These are phyloP conservation scores for Percopsis transmontana DNA, from an alignment of 2,113 vertebrate genomes.

Conservation along the genomic window DNA sequence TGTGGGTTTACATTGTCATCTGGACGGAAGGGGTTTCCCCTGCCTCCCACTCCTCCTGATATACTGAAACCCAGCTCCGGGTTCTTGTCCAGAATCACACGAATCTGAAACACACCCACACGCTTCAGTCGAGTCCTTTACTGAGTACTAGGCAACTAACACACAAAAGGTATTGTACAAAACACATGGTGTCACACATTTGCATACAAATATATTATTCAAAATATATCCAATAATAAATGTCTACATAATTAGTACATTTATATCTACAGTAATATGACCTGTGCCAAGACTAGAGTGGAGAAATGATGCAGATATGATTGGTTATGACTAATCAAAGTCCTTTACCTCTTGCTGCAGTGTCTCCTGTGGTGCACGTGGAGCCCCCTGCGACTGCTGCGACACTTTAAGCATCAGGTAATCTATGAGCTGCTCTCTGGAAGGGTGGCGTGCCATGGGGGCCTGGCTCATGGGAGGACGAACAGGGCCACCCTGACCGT, in stretches of 20 bases:
- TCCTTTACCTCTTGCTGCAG: constrained; percentile 85
- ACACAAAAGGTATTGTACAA: background rate
- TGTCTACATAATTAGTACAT: no score
- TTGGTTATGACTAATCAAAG: no score
- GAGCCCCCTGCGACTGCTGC: constrained; percentile 81
- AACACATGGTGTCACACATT: background rate
- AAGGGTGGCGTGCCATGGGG: constrained; percentile 90
- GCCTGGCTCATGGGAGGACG: constrained; percentile 83
- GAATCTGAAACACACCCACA: constrained; percentile 80
- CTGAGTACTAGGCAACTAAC: background rate
- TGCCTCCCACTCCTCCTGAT: constrained; percentile 95
- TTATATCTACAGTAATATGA: no score
- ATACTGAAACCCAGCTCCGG: constrained; percentile 99
- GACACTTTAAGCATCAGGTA: constrained; percentile 97
- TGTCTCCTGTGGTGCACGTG: constrained; percentile 80
- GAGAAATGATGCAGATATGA: no score
- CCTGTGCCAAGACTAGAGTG: no score
- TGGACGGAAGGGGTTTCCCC: constrained; percentile 94
- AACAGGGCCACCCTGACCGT: constrained; percentile 89
- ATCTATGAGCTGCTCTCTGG: constrained; percentile 96
- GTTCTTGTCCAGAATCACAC: constrained; percentile 94
- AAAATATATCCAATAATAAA: no score
- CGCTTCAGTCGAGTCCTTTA: background rate
- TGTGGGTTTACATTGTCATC: constrained; percentile 88
- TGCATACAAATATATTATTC: no score